Conservation (phyloP, 2,888 invertebrate genomes). For the Dolichopus griseipennis region DNA sequence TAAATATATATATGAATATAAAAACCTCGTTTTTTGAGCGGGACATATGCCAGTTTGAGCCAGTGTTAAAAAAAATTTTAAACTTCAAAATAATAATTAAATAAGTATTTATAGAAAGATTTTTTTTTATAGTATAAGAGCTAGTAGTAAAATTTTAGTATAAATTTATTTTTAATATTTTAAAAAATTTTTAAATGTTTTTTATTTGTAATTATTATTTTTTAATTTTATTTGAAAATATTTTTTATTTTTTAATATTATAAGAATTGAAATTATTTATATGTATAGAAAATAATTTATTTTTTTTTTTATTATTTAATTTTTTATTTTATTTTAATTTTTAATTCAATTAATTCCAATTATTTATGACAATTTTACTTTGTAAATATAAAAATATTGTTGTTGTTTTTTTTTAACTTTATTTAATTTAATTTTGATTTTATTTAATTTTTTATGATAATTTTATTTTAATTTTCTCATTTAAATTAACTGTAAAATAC, state of each 20-base stretch:
- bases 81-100: not conserved
- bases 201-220: not conserved
- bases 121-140: not conserved
- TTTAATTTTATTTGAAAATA: not conserved
- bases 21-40: not conserved
- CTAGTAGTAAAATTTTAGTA: not conserved
- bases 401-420: not conserved
- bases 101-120: no score
- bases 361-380: not conserved
- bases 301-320: not conserved
- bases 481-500: no score
- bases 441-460: not conserved
- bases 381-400: not conserved
- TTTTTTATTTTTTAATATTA: not conserved
- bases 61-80: not conserved
- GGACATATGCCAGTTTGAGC: slow-evolving; percentile 3
- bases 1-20: not conserved
- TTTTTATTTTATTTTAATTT: not conserved
- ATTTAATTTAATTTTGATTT: not conserved
- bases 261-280: no score
- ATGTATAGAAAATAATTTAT: no score
- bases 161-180: not conserved
- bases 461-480: no score
- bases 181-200: not conserved
- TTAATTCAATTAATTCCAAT: not conserved